Percentiles rank a stretch among this genome's conserved stretches.
Conservation (phyloP, 2,888 invertebrate genomes). For the Drosophila kuntzei region DNA sequence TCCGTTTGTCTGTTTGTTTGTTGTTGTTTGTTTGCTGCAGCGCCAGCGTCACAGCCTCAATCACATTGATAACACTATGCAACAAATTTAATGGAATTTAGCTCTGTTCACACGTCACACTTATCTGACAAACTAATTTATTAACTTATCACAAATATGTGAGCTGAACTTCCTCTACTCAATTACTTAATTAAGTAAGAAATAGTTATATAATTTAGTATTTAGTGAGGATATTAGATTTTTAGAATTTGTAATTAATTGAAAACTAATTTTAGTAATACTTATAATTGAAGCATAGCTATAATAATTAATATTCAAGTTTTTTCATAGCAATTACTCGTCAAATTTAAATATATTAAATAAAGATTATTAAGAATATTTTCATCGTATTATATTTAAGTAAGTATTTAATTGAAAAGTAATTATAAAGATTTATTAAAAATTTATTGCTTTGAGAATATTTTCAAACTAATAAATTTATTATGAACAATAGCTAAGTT, state of each 20-base stretch:
- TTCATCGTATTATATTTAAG: too few relatives aligned
- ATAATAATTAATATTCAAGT: too few relatives aligned
- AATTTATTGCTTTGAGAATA: background rate
- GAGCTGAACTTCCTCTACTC: conserved; percentile 1
- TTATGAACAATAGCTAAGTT: too few relatives aligned
- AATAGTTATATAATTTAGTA: background rate
- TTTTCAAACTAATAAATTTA: background rate
- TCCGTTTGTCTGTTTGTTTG: conserved; percentile 22
- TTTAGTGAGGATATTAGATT: too few relatives aligned
- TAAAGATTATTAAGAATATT: too few relatives aligned
- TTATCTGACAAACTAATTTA: conserved; percentile 3
- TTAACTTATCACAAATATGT: background rate
- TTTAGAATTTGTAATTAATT: too few relatives aligned
- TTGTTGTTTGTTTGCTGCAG: conserved; percentile 53
- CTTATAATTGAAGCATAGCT: too few relatives aligned
- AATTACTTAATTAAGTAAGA: conserved; percentile 4
- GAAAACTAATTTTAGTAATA: too few relatives aligned
- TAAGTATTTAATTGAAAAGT: too few relatives aligned
- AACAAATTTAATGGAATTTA: conserved; percentile 19
- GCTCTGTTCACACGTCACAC: conserved; percentile 21
- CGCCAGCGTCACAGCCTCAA: conserved; percentile 50
- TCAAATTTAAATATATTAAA: too few relatives aligned
- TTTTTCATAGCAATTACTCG: too few relatives aligned
- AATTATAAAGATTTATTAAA: too few relatives aligned
- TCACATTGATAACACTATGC: conserved; percentile 43